Evolutionary conservation across 1,140 invertebrate species (phyloP).

Genomic region (Camponotus pennsylvanicus): DNA sequence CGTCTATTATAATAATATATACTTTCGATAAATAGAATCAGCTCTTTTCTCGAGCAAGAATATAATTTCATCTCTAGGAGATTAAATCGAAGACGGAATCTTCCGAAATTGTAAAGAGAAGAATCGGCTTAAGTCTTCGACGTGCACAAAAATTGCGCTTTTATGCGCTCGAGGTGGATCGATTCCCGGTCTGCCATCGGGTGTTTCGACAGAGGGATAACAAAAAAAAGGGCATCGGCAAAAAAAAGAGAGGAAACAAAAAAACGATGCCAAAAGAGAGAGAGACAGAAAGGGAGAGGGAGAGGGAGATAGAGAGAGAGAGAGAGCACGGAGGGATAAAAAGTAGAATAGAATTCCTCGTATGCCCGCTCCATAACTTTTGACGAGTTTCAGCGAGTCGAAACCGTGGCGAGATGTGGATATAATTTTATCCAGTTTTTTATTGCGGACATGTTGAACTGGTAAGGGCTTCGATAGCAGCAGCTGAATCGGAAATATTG

Average conservation of each 20-base stretch:
- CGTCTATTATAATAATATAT: neutral
- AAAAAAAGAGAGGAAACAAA: conserved; percentile 48
- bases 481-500: conserved; percentile 86
- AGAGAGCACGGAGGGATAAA: conserved; percentile 42
- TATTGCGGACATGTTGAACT: conserved; percentile 86
- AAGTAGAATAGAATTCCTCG: conserved; percentile 75
- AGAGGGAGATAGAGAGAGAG: neutral
- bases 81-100: conserved; percentile 24
- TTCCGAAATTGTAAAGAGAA: conserved; percentile 35
- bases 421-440: conserved; percentile 86
- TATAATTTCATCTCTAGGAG: conserved; percentile 7
- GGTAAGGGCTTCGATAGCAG: conserved; percentile 85
- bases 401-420: conserved; percentile 83
- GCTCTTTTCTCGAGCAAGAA: neutral
- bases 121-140: conserved; percentile 66
- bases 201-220: conserved; percentile 69
- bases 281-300: neutral
- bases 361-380: conserved; percentile 81
- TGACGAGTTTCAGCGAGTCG: conserved; percentile 82
- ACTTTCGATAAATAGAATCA: neutral
- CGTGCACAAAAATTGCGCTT: conserved; percentile 65
- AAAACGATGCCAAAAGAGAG: neutral
- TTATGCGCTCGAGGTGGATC: conserved; percentile 74
- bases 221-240: conserved; percentile 69
- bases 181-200: conserved; percentile 65